Percentiles rank a stretch among this genome's conserved stretches.
phyloP scores from a whole-genome alignment of 2,888 invertebrate species.

The Coecobrya sp. region DNA sequence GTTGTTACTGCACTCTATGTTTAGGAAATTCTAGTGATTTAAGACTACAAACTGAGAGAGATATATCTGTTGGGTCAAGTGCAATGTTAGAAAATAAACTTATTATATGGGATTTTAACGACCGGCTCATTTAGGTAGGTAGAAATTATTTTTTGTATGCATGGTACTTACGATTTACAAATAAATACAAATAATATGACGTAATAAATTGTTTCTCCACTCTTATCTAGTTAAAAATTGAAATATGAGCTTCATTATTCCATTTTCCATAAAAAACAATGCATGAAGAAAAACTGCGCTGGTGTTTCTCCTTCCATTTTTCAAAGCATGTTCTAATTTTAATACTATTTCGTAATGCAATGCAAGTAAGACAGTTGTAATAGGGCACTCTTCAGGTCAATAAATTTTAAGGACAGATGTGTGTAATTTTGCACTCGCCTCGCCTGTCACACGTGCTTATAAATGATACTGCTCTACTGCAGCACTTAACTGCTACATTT shows the following conservation, averaged over 20 bases:
- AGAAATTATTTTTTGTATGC: neutral
- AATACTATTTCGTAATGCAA: neutral
- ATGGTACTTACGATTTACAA: neutral
- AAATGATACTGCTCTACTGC: no score
- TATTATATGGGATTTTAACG: neutral
- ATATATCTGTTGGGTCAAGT: neutral
- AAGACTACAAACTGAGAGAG: neutral
- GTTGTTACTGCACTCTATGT: neutral
- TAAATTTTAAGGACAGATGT: neutral
- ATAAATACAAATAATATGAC: neutral
- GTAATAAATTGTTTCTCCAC: neutral
- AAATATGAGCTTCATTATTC: neutral
- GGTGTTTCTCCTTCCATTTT: no score
- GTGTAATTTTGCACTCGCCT: neutral
- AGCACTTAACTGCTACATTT: no score
- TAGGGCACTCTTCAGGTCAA: neutral
- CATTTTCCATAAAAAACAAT: no score
- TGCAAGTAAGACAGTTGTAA: neutral
- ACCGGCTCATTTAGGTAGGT: neutral
- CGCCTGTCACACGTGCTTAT: no score
- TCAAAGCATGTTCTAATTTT: no score
- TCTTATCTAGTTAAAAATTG: neutral
- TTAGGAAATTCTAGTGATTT: constrained; percentile 8
- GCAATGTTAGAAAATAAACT: neutral
- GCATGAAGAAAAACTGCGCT: no score